Base-by-base conservation (phyloP, 2,797 vertebrate genomes). In the Sandelia bainsii region DNA sequence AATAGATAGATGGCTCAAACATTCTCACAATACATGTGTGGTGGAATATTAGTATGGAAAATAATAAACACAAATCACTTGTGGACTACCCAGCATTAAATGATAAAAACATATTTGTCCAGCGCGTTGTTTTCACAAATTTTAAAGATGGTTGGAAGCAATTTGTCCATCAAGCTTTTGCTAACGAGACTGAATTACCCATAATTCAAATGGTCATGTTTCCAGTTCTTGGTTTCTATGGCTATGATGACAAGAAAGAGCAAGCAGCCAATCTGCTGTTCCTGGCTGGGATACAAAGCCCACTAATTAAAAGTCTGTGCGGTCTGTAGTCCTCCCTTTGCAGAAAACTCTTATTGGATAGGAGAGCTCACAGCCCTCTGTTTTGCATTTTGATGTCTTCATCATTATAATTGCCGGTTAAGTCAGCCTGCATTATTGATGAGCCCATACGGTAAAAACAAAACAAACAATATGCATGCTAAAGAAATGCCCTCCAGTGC, bases 251-350 rank as follows among this genome's bases (percentile, higher is more conserved):
- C 78, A 85, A 75, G 70, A 89, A 83, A 85, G 81, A 89, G 78
- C 74, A 61, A 81, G 87, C 86, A 79, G 87, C 85, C 89, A 91
- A 90, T 90, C 89, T 92, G 87, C 77, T 85, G 80, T 71, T 84
- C 62, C 87, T 93, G 91, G 90, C 89, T 69, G 37, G 10, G 69
- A 83, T 73, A 92, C 87, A 93, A 89, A 93, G 84, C 59, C 68
- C n/a, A 25, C 88, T 92, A 90, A 95, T 94, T 93, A 90, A 92
- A 93, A 92, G 89, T 91, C 87, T 88, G 88, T 89, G 86, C 82
- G 46, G 84, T 93, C 71, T 84, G 83, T 79, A 82, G 79, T 81
- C 74, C 63, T 89, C 72, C 78, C 77, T 86, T 74, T 77, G 78
- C 77, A 83, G 76, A 77, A 80, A 73, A 72, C 75, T 87, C 83